Evolutionary conservation across 2,888 invertebrate genomes (phyloP).

Genomic region (Meloe dianella): DNA sequence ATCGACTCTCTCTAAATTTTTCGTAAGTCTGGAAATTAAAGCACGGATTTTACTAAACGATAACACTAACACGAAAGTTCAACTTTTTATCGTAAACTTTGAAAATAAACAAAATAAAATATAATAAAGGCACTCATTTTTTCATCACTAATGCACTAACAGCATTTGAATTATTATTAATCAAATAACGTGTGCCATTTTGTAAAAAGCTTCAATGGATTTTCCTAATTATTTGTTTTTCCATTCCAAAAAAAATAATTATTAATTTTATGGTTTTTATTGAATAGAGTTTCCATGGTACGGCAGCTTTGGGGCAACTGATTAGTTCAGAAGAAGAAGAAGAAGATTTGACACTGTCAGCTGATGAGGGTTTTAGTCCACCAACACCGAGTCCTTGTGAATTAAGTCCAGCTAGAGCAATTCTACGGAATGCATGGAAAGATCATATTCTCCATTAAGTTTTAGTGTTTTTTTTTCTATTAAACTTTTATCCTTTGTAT

Average conservation of each 20-base stretch:
- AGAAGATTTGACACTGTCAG: conserved; percentile 57
- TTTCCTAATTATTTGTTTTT: neutral
- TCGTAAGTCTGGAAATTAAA: conserved; percentile 41
- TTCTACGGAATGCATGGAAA: conserved; percentile 51
- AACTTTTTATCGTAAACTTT: neutral
- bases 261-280: neutral
- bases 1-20: conserved; percentile 40
- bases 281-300: conserved; percentile 59
- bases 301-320: conserved; percentile 57
- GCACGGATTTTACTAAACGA: conserved; percentile 19
- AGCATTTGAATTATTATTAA: conserved; percentile 3
- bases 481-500: conserved; percentile 12
- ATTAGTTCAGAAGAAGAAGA: conserved; percentile 56
- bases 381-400: conserved; percentile 59
- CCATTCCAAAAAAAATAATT: neutral
- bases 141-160: conserved; percentile 11
- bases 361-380: conserved; percentile 59
- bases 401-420: conserved; percentile 53
- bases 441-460: conserved; percentile 48
- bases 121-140: conserved; percentile 7
- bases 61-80: conserved; percentile 16
- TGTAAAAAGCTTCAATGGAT: neutral
- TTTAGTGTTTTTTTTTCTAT: neutral
- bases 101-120: neutral
- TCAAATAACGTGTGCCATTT: conserved; percentile 1